phyloP scores from a whole-genome alignment of 1,140 invertebrate genomes.

The Drosophila oshimai region DNA sequence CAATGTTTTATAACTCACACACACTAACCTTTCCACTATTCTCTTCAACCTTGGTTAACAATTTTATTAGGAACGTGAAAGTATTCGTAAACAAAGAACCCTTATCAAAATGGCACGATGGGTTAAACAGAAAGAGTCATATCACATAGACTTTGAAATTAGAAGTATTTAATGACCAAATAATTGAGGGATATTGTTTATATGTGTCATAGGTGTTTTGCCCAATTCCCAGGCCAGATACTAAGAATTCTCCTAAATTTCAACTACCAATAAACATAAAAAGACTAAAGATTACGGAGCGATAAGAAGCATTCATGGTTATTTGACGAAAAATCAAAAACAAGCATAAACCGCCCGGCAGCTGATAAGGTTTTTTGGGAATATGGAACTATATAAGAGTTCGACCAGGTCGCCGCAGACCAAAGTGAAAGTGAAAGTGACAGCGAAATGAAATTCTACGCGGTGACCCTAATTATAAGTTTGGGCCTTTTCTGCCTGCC shows the following conservation, averaged over 20 bases:
- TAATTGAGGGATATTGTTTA: constrained; percentile 2
- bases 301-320: constrained; percentile 40
- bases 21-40: not conserved
- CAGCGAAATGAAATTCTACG: constrained; percentile 32
- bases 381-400: constrained; percentile 52
- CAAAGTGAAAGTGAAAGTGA: constrained; percentile 39
- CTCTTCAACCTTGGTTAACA: constrained; percentile 14
- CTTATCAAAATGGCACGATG: constrained; percentile 28
- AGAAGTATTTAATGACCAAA: constrained; percentile 30
- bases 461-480: not conserved
- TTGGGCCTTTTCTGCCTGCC: constrained; percentile 6
- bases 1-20: no score
- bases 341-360: constrained; percentile 6
- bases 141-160: constrained; percentile 8
- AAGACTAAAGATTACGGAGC: constrained; percentile 13
- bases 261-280: constrained; percentile 34
- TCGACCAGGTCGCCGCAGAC: not conserved
- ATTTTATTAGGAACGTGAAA: not conserved
- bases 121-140: not conserved
- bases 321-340: constrained; percentile 35
- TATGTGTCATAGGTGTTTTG: constrained; percentile 49
- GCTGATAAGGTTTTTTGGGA: constrained; percentile 31
- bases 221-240: constrained; percentile 21
- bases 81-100: constrained; percentile 10
- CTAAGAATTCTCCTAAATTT: constrained; percentile 48